These are phyloP conservation scores for Nesospiza acunhae DNA, from an alignment of 2,113 vertebrate genomes.

Conservation along the genomic window DNA sequence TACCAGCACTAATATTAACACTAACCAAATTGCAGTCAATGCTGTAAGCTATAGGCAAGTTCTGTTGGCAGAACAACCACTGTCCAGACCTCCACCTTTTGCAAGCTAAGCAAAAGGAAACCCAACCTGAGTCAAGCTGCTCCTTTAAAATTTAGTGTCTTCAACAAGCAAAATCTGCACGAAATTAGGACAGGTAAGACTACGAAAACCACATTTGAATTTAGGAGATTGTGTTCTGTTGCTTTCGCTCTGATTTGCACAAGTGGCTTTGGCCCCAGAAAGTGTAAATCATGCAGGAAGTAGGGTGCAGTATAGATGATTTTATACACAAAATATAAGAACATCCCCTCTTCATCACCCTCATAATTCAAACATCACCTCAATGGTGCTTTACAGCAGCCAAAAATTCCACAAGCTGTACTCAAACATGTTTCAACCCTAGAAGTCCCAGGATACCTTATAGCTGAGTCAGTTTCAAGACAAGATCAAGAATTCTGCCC, in stretches of 20 bases:
- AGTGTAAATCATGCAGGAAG: not conserved
- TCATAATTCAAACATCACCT: not conserved
- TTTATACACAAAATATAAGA: not conserved
- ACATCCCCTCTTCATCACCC: not conserved
- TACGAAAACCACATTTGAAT: not conserved
- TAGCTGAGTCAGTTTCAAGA: not conserved
- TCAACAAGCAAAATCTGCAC: not conserved
- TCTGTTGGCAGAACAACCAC: not conserved
- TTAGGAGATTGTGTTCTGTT: not conserved
- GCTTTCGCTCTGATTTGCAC: not conserved
- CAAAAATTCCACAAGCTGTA: not conserved
- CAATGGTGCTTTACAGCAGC: not conserved
- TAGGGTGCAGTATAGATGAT: not conserved
- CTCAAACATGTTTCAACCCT: not conserved
- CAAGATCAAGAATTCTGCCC: not conserved
- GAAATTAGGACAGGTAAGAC: not conserved
- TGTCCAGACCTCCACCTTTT: not conserved
- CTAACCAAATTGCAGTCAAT: accelerated
- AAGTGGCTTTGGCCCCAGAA: not conserved
- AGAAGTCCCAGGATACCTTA: not conserved
- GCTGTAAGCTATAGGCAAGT: accelerated
- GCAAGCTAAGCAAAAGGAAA: not conserved
- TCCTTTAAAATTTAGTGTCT: not conserved
- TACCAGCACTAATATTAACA: not conserved
- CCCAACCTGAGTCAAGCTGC: not conserved